A percentile compares a stretch with the other conserved stretches of the same genome.
Conservation (phyloP, 1,140 invertebrate species). For the Luehdorfia chinensis region DNA sequence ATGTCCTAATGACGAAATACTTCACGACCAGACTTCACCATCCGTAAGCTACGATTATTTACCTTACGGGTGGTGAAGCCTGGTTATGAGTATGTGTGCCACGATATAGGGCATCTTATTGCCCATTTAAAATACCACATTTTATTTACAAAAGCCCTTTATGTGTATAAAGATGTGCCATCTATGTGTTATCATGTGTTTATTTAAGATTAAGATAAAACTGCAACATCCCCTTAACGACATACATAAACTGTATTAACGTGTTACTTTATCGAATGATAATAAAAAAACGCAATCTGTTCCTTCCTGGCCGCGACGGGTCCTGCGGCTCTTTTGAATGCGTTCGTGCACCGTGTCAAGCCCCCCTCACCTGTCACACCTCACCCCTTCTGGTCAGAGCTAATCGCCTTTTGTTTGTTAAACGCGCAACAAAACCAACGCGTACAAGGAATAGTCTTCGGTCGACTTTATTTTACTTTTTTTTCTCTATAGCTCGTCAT, state of each 20-base stretch:
- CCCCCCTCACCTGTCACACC: conserved; percentile 19
- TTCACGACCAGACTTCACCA: no score
- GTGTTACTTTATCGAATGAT: no score
- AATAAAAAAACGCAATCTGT: conserved; percentile 26
- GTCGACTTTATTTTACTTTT: conserved; percentile 21
- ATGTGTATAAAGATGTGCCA: no score
- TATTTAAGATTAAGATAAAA: no score
- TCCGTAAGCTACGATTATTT: no score
- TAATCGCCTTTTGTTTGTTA: conserved; percentile 64
- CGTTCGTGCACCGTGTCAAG: conserved; percentile 43
- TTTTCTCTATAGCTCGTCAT: conserved; percentile 11
- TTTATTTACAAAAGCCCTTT: no score
- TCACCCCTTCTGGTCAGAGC: conserved; percentile 31
- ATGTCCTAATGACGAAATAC: no score
- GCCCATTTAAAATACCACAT: no score
- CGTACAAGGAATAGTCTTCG: conserved; percentile 40
- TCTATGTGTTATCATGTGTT: no score
- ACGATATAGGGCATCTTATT: no score
- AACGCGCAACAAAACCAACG: conserved; percentile 59
- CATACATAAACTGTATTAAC: conserved; percentile 5
- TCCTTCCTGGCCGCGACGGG: conserved; percentile 43
- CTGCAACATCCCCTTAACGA: neutral
- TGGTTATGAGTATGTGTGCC: no score
- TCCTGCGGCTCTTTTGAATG: conserved; percentile 61
- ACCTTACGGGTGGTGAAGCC: no score